phyloP scores from a whole-genome alignment of 2,888 invertebrate genomes.

The Cantharis nigra region DNA sequence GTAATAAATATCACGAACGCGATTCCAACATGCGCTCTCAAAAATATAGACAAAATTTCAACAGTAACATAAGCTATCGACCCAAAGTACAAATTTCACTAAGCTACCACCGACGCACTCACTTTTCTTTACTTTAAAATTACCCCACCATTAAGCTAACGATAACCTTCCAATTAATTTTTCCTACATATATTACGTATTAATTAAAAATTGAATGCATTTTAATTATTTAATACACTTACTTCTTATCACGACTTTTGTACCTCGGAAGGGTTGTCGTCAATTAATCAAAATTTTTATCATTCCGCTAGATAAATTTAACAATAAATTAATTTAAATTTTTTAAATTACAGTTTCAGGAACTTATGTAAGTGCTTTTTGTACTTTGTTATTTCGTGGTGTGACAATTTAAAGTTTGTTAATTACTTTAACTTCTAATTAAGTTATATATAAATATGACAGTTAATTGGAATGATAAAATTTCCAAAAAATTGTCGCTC shows the following conservation, averaged over 20 bases:
- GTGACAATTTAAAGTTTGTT: background rate
- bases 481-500: background rate
- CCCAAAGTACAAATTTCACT: slow-evolving; percentile 16
- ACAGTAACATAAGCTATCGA: slow-evolving; percentile 9
- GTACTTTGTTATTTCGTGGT: background rate
- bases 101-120: background rate
- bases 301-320: background rate
- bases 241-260: background rate
- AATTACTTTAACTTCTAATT: background rate
- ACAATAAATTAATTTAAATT: background rate
- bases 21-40: slow-evolving; percentile 9
- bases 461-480: background rate
- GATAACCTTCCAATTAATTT: background rate
- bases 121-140: slow-evolving; percentile 4
- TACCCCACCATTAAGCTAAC: background rate
- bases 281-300: background rate
- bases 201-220: background rate
- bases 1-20: background rate
- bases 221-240: background rate
- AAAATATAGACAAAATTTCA: slow-evolving; percentile 7
- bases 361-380: background rate
- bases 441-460: background rate
- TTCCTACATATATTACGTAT: background rate
- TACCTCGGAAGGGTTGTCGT: background rate
- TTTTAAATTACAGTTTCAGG: background rate